A percentile compares a stretch with the other conserved stretches of the same genome.
Evolutionary conservation across 1,140 invertebrate genomes (phyloP).

Genomic region (Procambarus clarkii): DNA sequence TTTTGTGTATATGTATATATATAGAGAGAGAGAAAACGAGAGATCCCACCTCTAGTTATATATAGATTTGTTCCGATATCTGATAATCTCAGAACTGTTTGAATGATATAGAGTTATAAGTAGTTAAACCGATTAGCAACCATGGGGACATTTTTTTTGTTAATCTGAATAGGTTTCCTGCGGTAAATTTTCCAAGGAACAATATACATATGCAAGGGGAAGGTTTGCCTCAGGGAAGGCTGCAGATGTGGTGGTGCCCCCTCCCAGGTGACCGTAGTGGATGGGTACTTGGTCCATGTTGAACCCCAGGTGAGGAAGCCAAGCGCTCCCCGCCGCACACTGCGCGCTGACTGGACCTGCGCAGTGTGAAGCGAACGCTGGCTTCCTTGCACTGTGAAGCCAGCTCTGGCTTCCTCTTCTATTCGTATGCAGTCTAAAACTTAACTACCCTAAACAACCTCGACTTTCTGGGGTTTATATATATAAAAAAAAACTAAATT

Average conservation of each 20-base stretch:
- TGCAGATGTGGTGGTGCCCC: background rate
- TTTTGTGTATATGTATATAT: conserved; percentile 55
- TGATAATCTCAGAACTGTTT: conserved; percentile 19
- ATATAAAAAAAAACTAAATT: too few relatives aligned
- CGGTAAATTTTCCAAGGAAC: conserved; percentile 23
- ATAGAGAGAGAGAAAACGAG: conserved; percentile 30
- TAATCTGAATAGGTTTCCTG: background rate
- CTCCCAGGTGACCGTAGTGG: background rate
- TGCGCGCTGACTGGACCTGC: conserved; percentile 68
- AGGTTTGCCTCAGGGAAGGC: conserved; percentile 29
- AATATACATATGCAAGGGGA: conserved; percentile 44
- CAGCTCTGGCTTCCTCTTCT: background rate
- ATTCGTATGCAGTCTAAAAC: too few relatives aligned
- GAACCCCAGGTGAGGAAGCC: background rate
- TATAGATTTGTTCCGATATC: conserved; percentile 23
- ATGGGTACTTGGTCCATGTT: conserved; percentile 13
- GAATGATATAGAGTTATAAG: conserved; percentile 19
- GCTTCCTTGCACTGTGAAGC: background rate
- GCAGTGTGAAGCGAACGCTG: conserved; percentile 40
- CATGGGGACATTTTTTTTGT: conserved; percentile 2
- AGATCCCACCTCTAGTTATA: conserved; percentile 20
- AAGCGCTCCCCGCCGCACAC: conserved; percentile 25
- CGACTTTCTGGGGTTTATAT: background rate
- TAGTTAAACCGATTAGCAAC: conserved; percentile 12
- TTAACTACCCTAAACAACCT: background rate